These are phyloP conservation scores for Sphenopsis melanotis DNA, from an alignment of 2,797 vertebrate genomes.

Conservation along the genomic window DNA sequence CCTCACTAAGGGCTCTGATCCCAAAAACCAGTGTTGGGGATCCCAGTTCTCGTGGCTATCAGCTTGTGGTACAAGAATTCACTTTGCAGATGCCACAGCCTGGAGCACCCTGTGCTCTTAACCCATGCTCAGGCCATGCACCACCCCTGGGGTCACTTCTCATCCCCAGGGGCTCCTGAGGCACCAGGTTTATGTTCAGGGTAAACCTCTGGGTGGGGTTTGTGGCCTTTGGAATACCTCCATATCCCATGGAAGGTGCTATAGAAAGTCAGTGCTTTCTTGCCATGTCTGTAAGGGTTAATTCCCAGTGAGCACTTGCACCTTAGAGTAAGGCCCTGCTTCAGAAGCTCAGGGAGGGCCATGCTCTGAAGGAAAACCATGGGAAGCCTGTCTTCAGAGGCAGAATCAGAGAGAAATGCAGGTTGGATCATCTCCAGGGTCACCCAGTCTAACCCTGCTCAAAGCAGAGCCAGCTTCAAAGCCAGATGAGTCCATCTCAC, in stretches of 20 bases:
- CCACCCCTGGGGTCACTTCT: accelerated
- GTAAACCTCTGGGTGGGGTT: background rate
- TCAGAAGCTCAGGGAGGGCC: background rate
- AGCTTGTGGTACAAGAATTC: background rate
- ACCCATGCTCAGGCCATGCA: accelerated
- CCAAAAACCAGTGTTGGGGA: background rate
- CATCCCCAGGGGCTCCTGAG: background rate
- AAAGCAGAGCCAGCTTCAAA: slow-evolving; percentile 24
- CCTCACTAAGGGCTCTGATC: background rate
- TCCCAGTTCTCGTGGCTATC: no score
- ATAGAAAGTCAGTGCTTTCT: background rate
- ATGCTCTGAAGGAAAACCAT: background rate
- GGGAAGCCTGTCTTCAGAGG: background rate
- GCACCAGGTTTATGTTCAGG: background rate
- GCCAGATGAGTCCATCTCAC: background rate
- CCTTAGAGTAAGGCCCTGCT: background rate
- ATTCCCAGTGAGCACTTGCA: background rate
- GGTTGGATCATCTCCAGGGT: background rate
- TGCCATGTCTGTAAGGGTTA: background rate
- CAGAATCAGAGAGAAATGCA: background rate
- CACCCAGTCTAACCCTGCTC: background rate
- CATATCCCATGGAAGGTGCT: background rate
- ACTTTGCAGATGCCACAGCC: background rate
- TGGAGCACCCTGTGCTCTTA: background rate
- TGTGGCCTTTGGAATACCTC: background rate